Base-by-base conservation (phyloP, 2,888 invertebrate species). In the Octonoba sinensis region DNA sequence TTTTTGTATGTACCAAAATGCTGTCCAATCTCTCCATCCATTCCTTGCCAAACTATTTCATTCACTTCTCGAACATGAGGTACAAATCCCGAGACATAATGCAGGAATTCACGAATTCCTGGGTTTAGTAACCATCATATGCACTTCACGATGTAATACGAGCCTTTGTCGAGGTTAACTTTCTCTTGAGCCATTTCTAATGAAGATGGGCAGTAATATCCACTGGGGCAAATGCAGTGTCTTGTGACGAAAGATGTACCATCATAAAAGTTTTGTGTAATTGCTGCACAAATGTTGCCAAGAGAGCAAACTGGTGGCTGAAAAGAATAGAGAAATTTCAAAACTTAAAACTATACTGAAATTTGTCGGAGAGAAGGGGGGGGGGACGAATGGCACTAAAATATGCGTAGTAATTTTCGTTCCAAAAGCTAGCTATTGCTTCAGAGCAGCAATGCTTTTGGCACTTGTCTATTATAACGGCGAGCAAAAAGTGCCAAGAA, bases 211-310 rank as follows among this genome's bases (percentile, higher is more conserved):
- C 84, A 84, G 51, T 67, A 75, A n/a, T 47, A 66, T 18, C 84
- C 84, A 3, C 54, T 1, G 60, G 84, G 83, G 57, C 84, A 84
- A 24, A 57, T 36, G 49, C 84, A 84, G 16, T 84, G 84, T n/a
- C 83, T 57, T 11, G 57, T 79, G 44, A 74, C 60, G 47, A 84
- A 74, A 18, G 67, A 67, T 22, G 78, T 69, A 27, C 16, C 54
- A 12, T 75, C 57, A 22, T 78, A 49, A 12, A 57, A 69, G 15
- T 78, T 69, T 49, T 79, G 69, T 1, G 83, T 84, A 16, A 84
- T 76, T 3, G 75, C 81, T 57, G 83, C 44, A 62, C 84, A 84
- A 3, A 72, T 46, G 57, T 75, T 72, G 12, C n/a, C 60, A n/a
- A 51, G 66, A n/a, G 27, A 60, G 46, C 84, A 84, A 20, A 57